These are phyloP conservation scores for Toxotes chatareus DNA, from an alignment of 2,113 vertebrate species.

Conservation along the genomic window DNA sequence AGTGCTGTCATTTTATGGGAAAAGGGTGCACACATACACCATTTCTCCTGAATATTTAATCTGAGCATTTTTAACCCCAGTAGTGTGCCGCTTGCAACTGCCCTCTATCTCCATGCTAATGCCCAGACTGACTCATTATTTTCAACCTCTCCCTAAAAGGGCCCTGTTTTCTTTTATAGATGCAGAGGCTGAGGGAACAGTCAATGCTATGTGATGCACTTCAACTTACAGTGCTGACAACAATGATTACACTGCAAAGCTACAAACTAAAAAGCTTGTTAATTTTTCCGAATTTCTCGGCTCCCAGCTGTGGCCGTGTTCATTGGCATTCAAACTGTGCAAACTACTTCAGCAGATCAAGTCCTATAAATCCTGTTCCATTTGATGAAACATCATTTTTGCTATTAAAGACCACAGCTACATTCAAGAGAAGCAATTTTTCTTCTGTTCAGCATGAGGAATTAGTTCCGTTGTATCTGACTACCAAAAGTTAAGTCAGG, in stretches of 20 bases:
- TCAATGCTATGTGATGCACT: conserved; percentile 24
- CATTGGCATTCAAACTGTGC: conserved; percentile 8
- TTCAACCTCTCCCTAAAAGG: conserved; percentile 27
- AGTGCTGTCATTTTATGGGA: conserved; percentile 5
- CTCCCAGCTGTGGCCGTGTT: background rate
- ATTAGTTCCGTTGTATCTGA: background rate
- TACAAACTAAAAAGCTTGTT: conserved; percentile 18
- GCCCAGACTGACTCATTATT: conserved; percentile 50
- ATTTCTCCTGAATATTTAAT: conserved; percentile 49
- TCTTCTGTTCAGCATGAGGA: conserved; percentile 16
- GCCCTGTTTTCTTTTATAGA: conserved; percentile 23
- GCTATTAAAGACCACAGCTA: background rate
- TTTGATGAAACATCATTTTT: conserved; percentile 10
- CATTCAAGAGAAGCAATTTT: conserved; percentile 13
- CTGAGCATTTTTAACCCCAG: background rate
- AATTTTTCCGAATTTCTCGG: background rate
- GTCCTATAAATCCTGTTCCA: conserved; percentile 12
- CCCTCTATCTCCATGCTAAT: conserved; percentile 33
- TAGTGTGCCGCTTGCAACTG: background rate
- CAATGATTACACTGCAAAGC: conserved; percentile 10
- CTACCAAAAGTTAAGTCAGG: conserved; percentile 4
- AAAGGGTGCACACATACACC: background rate
- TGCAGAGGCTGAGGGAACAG: conserved; percentile 2
- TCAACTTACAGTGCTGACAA: conserved; percentile 1
- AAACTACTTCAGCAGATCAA: background rate